Base-by-base conservation (phyloP, 2,797 vertebrate genomes). In the Siniperca scherzeri region DNA sequence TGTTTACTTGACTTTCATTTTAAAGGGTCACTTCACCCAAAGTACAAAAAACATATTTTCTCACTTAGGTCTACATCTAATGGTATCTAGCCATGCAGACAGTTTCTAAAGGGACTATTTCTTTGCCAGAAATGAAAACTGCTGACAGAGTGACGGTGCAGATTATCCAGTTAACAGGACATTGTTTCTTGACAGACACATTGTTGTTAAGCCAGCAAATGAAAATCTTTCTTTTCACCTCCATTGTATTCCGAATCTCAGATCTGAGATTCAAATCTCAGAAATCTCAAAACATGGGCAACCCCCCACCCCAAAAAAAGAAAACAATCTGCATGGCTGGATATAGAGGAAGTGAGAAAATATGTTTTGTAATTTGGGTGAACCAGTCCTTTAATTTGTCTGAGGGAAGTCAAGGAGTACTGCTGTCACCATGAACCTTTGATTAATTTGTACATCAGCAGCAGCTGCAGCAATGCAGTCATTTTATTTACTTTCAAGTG, bases 401-500 rank as follows among this genome's bases (percentile, higher is more conserved):
- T 27, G 17, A 11, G 12, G 14, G 44, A 67, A 78, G 17, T 78
- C 59, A 11, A 12, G 33, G 33, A 52, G 21, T 8, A 21, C 7
- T 30, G 33, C 44, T 66, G 36, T 59, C 69, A 66, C n/a, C 12
- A 6, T 11, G 4, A 25, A 17, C 44, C 61, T 78, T 74, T 70
- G 70, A 67, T 85, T 38, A 11, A 78, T 67, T 70, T 66, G 19
- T 53, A 46, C 65, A 38, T 60, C 70, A 69, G 42, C 22, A 22
- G 65, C 76, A 52, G 56, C 22, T 53, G n/a, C 38, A 19, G 16
- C 59, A 42, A 36, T 14, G n/a, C 13, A 67, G 25, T 61, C 36
- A 6, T 75, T 82, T 77, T 46, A 76, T 82, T 70, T 50, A 0
- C 42, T 68, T 77, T 76, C 48, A 46, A 53, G 67, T 57, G 40